Base-by-base conservation (phyloP, 1,140 invertebrate genomes). In the Eupeodes corollae region DNA sequence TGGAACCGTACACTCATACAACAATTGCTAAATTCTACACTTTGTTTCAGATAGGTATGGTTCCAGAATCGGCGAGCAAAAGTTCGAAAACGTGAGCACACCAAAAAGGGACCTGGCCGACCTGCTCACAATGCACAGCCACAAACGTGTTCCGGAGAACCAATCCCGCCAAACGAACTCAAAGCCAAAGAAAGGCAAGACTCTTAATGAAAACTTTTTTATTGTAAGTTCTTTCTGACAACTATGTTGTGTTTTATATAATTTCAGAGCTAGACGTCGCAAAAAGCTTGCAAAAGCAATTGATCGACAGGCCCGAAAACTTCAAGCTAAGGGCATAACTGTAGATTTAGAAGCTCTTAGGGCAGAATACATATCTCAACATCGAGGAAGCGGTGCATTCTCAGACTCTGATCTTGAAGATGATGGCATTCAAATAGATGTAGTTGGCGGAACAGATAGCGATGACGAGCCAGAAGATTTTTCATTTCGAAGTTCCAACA, bases 41-140 rank as follows among this genome's bases (percentile, higher is more conserved):
- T 64, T 60, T 64, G 63, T 66, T 66, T 57, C 63, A 66, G 63
- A 66, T 66, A 99, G 95, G 96, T 98, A 48, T 98, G 95, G 94
- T 99, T 99, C 74, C 97, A 99, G 77, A 99, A 99, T 73, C 79
- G 96, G 42, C 77, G 96, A 44, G 96, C 96, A 13, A 99, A 99
- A 73, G 99, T 95, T 91, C 78, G 95, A 47, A 98, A 98, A 76
- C 95, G 95, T 71, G 96, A 98, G 69, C 93, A 98, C 73, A 98
- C 94, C 44, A 95, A 97, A 73, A 98, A 98, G 61, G 93, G 94
- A 15, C 95, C 95, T 1, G 95, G 95, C 1, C 80, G 95, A 68
- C 95, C 95, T 37, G 93, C 94, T 5, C 94, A 98, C 73, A 98
- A 98, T 72, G 91, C 94, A 9, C 94, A 98, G 69, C 94, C 94